phyloP scores from a whole-genome alignment of 2,113 vertebrate species.

The Aix galericulata region DNA sequence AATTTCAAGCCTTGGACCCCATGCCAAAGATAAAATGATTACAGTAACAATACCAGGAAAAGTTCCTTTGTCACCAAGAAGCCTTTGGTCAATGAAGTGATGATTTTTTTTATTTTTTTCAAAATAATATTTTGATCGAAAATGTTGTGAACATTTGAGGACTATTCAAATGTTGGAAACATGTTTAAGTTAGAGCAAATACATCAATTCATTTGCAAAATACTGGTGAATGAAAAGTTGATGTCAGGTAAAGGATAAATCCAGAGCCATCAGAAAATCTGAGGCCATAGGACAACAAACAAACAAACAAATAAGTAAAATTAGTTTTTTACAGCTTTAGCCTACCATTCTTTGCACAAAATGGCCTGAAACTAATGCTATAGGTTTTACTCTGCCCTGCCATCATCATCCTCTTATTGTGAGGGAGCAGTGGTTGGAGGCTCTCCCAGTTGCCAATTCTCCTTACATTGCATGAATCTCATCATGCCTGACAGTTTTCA shows the following conservation, averaged over 20 bases:
- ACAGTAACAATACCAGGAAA: not conserved
- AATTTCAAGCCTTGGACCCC: not conserved
- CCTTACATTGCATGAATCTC: not conserved
- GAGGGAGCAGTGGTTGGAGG: not conserved
- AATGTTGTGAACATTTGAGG: not conserved
- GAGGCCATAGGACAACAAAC: not conserved
- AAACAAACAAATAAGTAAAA: no score
- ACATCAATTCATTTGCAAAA: not conserved
- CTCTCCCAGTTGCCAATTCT: not conserved
- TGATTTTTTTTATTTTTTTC: not conserved
- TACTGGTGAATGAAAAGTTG: constrained; percentile 10
- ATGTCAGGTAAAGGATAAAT: not conserved
- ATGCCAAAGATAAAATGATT: not conserved
- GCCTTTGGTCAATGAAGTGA: not conserved
- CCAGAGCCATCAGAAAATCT: constrained; percentile 1
- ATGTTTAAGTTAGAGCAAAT: not conserved
- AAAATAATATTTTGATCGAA: not conserved
- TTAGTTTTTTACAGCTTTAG: not conserved
- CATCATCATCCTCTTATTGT: not conserved
- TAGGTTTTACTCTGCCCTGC: not conserved
- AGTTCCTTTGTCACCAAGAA: not conserved
- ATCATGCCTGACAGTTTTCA: not conserved
- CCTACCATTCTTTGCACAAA: not conserved
- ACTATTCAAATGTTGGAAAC: not conserved
- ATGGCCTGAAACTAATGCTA: not conserved